Evolutionary conservation across 1,140 invertebrate genomes (phyloP).

Genomic region (Drosophila baimaii): DNA sequence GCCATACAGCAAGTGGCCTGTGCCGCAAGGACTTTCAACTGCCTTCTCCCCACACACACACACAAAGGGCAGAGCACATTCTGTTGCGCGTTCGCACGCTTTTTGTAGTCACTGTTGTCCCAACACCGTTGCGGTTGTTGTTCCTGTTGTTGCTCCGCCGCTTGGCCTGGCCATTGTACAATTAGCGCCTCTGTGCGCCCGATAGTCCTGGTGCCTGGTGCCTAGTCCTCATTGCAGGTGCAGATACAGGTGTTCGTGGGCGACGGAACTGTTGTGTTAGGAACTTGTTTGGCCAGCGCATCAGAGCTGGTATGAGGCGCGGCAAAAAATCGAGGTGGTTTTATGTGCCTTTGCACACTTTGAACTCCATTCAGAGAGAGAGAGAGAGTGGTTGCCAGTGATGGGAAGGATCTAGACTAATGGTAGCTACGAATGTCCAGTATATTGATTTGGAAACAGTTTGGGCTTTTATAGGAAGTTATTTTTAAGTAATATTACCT

Average conservation of each 20-base stretch:
- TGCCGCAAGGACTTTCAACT: constrained; percentile 16
- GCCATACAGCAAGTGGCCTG: constrained; percentile 21
- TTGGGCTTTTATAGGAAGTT: accelerated
- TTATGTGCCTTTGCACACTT: constrained; percentile 61
- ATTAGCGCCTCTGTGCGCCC: constrained; percentile 57
- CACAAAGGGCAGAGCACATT: constrained; percentile 60
- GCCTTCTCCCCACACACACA: constrained; percentile 27
- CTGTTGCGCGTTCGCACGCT: constrained; percentile 67
- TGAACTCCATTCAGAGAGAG: constrained; percentile 67
- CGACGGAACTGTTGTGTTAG: constrained; percentile 46
- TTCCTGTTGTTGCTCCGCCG: constrained; percentile 27
- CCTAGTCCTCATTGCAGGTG: too few relatives aligned
- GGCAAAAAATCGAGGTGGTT: constrained; percentile 35
- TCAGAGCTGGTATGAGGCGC: background rate
- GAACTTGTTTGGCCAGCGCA: constrained; percentile 47
- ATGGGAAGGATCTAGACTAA: constrained; percentile 10
- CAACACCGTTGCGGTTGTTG: constrained; percentile 17
- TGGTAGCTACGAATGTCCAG: background rate
- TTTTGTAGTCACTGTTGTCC: constrained; percentile 55
- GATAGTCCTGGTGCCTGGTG: background rate
- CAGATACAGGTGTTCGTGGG: background rate
- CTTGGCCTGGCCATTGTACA: constrained; percentile 62
- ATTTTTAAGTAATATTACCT: background rate
- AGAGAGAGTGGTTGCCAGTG: constrained; percentile 52
- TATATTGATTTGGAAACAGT: background rate